These are phyloP conservation scores for Tiliqua scincoides DNA, from an alignment of 2,113 vertebrate species.

Conservation along the genomic window DNA sequence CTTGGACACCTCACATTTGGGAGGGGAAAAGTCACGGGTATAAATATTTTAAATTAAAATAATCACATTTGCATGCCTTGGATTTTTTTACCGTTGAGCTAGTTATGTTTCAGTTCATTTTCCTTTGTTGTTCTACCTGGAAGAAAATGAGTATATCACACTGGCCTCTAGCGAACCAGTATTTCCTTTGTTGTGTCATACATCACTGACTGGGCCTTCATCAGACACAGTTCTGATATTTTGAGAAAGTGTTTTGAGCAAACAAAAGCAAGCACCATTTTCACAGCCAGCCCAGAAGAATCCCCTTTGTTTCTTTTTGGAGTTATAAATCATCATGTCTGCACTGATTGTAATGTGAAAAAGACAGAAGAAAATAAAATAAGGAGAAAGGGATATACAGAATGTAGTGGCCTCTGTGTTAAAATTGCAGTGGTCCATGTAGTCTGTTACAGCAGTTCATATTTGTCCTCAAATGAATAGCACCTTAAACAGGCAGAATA, in stretches of 20 bases:
- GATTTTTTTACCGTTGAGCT: neutral
- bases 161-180: neutral
- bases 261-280: neutral
- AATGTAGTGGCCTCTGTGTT: neutral
- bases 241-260: neutral
- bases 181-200: neutral
- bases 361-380: neutral
- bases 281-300: neutral
- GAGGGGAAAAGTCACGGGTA: too few species aligned
- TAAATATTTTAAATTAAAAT: too few species aligned
- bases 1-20: too few species aligned
- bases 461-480: slow-evolving; percentile 1
- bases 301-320: neutral
- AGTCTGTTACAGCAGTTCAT: neutral
- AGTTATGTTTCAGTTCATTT: neutral
- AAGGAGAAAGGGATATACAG: neutral
- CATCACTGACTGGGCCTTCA: neutral
- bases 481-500: slow-evolving; percentile 8
- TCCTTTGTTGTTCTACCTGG: neutral
- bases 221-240: neutral
- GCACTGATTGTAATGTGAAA: neutral
- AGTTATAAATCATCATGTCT: neutral
- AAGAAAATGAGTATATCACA: neutral
- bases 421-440: neutral
- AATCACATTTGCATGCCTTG: neutral